Conservation (phyloP, 2,888 invertebrate species). For the Acrobeloides nanus region DNA sequence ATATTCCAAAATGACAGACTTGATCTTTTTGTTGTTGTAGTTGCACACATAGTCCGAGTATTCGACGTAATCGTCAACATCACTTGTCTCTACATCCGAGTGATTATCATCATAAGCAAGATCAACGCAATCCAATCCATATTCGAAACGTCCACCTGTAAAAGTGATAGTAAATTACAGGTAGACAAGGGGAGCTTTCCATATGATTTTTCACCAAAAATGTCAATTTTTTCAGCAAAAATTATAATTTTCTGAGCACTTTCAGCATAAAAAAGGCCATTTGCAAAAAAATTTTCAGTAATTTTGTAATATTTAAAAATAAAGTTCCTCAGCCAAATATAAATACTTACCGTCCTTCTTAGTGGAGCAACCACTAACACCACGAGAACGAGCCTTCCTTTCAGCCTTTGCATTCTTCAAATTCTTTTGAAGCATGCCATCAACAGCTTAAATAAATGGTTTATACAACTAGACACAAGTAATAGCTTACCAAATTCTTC, state of each 20-base stretch:
- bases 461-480: too few species aligned
- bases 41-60: conserved; percentile 21
- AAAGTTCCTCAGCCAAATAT: background rate
- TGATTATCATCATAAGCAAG: conserved; percentile 17
- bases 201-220: too few species aligned
- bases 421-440: conserved; percentile 13
- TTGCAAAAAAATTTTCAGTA: background rate
- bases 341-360: conserved; percentile 25
- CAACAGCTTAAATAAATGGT: conserved; percentile 8
- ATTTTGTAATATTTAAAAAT: background rate
- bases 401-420: conserved; percentile 29
- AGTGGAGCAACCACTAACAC: conserved; percentile 30
- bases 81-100: conserved; percentile 14
- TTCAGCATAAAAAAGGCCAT: too few species aligned
- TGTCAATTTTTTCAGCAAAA: too few species aligned
- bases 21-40: conserved; percentile 24
- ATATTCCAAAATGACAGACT: conserved; percentile 21
- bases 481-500: too few species aligned
- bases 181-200: too few species aligned
- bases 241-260: too few species aligned
- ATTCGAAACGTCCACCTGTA: conserved; percentile 26
- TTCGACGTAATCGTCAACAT: conserved; percentile 25
- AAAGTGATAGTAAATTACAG: too few species aligned
- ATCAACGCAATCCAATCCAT: conserved; percentile 27
- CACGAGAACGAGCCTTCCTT: conserved; percentile 32